Evolutionary conservation across 1,140 invertebrate species (phyloP).

Genomic region (Proctacanthus coquilletti): DNA sequence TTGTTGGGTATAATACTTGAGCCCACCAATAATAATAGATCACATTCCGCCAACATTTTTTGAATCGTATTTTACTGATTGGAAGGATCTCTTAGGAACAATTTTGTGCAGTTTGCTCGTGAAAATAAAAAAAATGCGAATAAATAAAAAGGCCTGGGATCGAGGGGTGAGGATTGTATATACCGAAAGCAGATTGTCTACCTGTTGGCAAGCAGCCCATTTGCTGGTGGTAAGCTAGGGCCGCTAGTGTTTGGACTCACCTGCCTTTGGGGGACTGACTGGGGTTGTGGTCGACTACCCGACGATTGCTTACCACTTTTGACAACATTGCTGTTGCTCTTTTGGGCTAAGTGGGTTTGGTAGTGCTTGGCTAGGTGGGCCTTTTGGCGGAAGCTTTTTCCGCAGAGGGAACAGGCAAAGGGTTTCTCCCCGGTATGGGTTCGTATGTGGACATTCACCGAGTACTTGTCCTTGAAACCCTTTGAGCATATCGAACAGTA

Average conservation of each 20-base stretch:
- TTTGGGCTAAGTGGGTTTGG: constrained; percentile 80
- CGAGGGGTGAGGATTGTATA: constrained; percentile 1
- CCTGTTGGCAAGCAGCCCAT: constrained; percentile 24
- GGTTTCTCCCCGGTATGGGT: constrained; percentile 80
- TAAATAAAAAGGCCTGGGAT: background rate
- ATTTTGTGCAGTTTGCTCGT: constrained; percentile 4
- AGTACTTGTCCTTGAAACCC: constrained; percentile 87
- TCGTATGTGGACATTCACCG: constrained; percentile 79
- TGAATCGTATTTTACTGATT: background rate
- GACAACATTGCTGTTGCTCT: constrained; percentile 34
- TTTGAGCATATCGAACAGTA: constrained; percentile 86
- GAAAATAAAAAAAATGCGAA: constrained; percentile 1
- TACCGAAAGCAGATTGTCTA: constrained; percentile 10
- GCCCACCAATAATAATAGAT: too few relatives aligned
- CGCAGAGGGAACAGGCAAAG: constrained; percentile 73
- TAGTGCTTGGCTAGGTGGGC: constrained; percentile 95
- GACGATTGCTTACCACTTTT: constrained; percentile 11
- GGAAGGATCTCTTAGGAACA: constrained; percentile 3
- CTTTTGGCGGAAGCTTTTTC: constrained; percentile 87
- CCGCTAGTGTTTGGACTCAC: too few relatives aligned
- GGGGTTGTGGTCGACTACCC: background rate
- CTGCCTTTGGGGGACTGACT: constrained; percentile 16
- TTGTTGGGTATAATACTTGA: too few relatives aligned
- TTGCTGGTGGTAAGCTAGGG: constrained; percentile 18
- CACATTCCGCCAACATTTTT: too few relatives aligned